Conservation (phyloP, 1,140 invertebrate genomes). For the Cotesia vestalis region DNA sequence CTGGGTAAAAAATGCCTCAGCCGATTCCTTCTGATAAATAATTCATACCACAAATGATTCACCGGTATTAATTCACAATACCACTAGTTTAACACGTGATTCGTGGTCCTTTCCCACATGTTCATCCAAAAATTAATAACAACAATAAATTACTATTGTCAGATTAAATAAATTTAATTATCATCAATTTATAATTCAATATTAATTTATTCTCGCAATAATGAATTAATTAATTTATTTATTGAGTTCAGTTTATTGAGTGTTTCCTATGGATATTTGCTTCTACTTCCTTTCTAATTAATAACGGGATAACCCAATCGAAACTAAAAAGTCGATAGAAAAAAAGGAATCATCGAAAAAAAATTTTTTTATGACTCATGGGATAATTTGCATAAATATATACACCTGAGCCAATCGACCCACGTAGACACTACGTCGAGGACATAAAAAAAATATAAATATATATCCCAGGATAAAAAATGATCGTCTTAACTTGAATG, state of each 20-base stretch:
- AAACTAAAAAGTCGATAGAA: neutral
- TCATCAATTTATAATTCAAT: too few relatives aligned
- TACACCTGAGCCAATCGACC: neutral
- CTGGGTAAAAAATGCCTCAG: neutral
- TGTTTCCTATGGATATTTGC: neutral
- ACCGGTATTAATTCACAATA: slow-evolving; percentile 37
- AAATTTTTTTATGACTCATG: slow-evolving; percentile 9
- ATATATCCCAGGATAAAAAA: slow-evolving; percentile 7
- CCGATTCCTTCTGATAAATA: slow-evolving; percentile 16
- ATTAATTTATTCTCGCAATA: too few relatives aligned
- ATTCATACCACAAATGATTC: slow-evolving; percentile 28
- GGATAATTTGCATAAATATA: slow-evolving; percentile 3
- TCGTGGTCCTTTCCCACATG: neutral
- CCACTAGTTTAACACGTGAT: slow-evolving; percentile 36
- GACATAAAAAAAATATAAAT: slow-evolving; percentile 4
- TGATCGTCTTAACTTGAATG: neutral
- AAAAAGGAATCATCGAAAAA: neutral
- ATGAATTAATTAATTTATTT: neutral
- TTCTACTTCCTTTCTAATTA: slow-evolving; percentile 15
- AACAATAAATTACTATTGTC: too few relatives aligned
- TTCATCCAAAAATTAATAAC: too few relatives aligned
- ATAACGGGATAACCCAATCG: slow-evolving; percentile 8
- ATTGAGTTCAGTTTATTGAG: too few relatives aligned
- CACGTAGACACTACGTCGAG: slow-evolving; percentile 2
- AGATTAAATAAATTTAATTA: too few relatives aligned